Conservation (phyloP, 2,797 vertebrate species). For the Smutsia temminckii region DNA sequence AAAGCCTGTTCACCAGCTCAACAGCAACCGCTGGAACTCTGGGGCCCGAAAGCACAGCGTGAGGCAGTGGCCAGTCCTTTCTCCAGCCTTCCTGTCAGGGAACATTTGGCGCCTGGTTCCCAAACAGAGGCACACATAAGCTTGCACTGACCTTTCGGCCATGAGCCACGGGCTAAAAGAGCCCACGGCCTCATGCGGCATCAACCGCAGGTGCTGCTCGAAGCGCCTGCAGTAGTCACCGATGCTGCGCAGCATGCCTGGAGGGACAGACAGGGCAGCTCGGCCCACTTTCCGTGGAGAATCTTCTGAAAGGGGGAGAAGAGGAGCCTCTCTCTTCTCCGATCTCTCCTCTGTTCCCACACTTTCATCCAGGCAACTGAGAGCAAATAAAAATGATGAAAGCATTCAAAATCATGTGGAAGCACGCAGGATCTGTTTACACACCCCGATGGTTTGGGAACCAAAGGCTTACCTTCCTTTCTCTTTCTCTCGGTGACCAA, state of each 20-base stretch:
- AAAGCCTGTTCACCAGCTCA: background rate
- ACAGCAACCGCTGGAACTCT: background rate
- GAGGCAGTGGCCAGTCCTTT: background rate
- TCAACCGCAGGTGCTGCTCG: conserved; percentile 86
- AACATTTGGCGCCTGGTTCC: background rate
- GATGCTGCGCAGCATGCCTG: conserved; percentile 86
- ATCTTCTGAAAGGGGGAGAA: background rate
- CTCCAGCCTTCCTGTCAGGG: background rate
- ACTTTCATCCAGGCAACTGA: conserved; percentile 81
- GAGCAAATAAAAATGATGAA: conserved; percentile 15
- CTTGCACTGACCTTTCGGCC: conserved; percentile 89
- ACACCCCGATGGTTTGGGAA: background rate
- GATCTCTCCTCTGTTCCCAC: conserved; percentile 72
- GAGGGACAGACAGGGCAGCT: conserved; percentile 85
- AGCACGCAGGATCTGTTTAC: background rate
- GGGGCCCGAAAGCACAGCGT: background rate
- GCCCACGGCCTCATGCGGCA: conserved; percentile 89
- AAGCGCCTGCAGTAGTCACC: conserved; percentile 87
- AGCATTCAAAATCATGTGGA: background rate
- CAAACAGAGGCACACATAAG: background rate
- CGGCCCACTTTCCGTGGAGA: conserved; percentile 47
- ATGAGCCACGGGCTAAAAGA: conserved; percentile 92
- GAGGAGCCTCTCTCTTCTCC: conserved; percentile 54
- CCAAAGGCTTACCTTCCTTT: background rate
- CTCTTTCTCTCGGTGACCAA: background rate